phyloP scores from a whole-genome alignment of 2,888 invertebrate genomes.

The Malthinus flaveolus region DNA sequence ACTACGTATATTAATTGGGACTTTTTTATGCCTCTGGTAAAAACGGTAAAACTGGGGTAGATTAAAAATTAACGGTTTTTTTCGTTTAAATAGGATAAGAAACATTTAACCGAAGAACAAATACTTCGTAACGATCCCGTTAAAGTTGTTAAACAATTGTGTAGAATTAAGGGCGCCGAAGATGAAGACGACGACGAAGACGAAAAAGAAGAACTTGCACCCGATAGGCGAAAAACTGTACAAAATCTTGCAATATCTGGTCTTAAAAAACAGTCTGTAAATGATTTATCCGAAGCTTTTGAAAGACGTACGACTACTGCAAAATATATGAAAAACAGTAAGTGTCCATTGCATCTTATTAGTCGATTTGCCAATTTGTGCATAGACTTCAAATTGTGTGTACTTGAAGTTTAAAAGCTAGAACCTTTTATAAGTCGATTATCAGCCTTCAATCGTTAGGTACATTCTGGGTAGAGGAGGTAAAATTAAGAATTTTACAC shows the following conservation, averaged over 20 bases:
- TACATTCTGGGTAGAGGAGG: too few species aligned
- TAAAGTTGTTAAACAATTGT: slow-evolving; percentile 84
- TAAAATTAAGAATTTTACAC: too few species aligned
- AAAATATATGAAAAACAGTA: neutral
- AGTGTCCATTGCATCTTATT: neutral
- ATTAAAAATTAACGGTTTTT: neutral
- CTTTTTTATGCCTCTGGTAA: slow-evolving; percentile 5
- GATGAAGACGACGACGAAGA: slow-evolving; percentile 79
- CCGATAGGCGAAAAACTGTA: slow-evolving; percentile 82
- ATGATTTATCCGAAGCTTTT: slow-evolving; percentile 44
- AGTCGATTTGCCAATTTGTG: too few species aligned
- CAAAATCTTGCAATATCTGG: slow-evolving; percentile 67
- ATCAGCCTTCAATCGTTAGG: too few species aligned
- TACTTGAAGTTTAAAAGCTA: too few species aligned
- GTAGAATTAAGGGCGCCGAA: slow-evolving; percentile 78
- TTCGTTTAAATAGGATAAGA: slow-evolving; percentile 41
- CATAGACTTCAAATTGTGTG: too few species aligned
- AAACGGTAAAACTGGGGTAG: neutral
- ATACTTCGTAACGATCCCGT: slow-evolving; percentile 86
- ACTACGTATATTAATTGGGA: slow-evolving; percentile 62
- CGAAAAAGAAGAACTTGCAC: slow-evolving; percentile 74
- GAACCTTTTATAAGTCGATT: too few species aligned
- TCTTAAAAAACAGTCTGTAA: slow-evolving; percentile 32
- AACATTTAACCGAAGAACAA: slow-evolving; percentile 81
- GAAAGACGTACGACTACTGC: slow-evolving; percentile 29